A percentile compares a stretch with the other conserved stretches of the same genome.
phyloP scores from a whole-genome alignment of 2,888 invertebrate species.

The Melinaea marsaeus region DNA sequence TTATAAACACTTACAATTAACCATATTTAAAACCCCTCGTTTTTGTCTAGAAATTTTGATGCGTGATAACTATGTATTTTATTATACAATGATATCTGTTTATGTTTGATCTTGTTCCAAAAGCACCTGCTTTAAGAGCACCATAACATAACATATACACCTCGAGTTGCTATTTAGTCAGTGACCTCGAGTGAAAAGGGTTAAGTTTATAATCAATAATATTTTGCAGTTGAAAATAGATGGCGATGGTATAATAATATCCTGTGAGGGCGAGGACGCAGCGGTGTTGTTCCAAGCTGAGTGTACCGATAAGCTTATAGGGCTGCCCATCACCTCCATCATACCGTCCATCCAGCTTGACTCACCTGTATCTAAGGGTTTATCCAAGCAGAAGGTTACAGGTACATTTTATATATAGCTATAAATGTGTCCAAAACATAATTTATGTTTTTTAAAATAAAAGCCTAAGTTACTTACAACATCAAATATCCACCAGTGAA shows the following conservation, averaged over 20 bases:
- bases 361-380: conserved; percentile 54
- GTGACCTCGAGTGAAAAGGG: too few species aligned
- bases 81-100: too few species aligned
- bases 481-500: too few species aligned
- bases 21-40: too few species aligned
- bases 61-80: too few species aligned
- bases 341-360: conserved; percentile 74
- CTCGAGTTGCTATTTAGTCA: too few species aligned
- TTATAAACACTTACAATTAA: background rate
- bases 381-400: conserved; percentile 81
- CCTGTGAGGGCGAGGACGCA: conserved; percentile 64
- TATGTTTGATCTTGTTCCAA: too few species aligned
- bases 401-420: conserved; percentile 47
- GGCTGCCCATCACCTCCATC: conserved; percentile 68
- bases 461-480: too few species aligned
- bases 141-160: too few species aligned
- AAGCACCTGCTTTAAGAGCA: too few species aligned
- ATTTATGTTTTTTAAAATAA: too few species aligned
- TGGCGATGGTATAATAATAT: conserved; percentile 51
- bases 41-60: too few species aligned
- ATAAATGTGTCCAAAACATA: background rate
- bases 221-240: conserved; percentile 63
- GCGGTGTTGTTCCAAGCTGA: conserved; percentile 77
- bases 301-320: conserved; percentile 66
- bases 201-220: background rate